Evolutionary conservation across 2,113 vertebrate genomes (phyloP), one percentile per base, ranked within the genome.

Genomic region (Motacilla alba): DNA sequence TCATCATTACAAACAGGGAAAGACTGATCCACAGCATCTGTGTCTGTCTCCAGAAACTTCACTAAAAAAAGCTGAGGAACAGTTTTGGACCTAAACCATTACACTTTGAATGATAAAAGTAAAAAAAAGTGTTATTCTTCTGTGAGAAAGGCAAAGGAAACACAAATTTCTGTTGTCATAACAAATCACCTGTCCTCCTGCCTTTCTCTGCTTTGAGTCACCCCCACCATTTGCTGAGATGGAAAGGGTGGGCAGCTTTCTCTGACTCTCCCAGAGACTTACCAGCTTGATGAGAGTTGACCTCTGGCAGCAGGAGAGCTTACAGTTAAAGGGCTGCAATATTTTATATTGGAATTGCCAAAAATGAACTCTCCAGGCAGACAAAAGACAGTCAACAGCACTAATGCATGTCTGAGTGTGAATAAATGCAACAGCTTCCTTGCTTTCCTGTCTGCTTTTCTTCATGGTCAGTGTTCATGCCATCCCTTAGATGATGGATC

Each of bases 391-490:
- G 58, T 83, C 33, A 69, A 77, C 26, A 15, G 16, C 59, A 63
- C 39, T 86, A 90, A 69, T 88, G 80, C 47, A 37, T 30, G 27
- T 73, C 58, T 85, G 58, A 76, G 43, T 79, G 5, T 33, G 58
- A 79, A 59, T 90, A 95, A 95, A 90, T 91, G 86, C 93, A 94
- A 59, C 12, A 58, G 59, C 59, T 55, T 88, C 24, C 46, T 79
- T 2, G 3, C 41, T 74, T 93, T 80, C 59, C 21, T 49, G 55
- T 80, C 78, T 95, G 75, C 60, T 96, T 95, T 94, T 59, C 43
- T 80, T 95, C 82, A 77, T 16, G 23, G 17, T 17, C 21, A n/a
- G 27, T 59, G 39, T 91, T 95, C 73, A 83, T 92, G 64, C 80
- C 56, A 49, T 41, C 30, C 39, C 44, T 86, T 44, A 77, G 23